Conservation (phyloP, 2,888 invertebrate genomes). For the Globia sparganii region DNA sequence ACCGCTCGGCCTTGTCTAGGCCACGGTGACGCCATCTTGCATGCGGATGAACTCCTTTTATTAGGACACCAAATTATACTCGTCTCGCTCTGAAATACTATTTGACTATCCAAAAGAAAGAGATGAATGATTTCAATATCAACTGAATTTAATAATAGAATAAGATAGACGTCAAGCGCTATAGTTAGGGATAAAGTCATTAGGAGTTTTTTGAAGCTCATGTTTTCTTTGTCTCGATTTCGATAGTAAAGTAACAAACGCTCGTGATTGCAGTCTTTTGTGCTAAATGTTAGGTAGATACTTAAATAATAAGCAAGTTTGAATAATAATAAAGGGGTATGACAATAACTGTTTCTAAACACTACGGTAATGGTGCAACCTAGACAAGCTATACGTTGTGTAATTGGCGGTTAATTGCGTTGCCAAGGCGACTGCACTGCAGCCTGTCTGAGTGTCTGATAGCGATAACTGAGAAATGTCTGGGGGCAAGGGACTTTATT, state of each 20-base stretch:
- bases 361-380: conserved; percentile 59
- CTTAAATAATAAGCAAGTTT: conserved; percentile 49
- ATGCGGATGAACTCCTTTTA: conserved; percentile 86
- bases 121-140: conserved; percentile 70
- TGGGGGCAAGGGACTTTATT: conserved; percentile 83
- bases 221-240: conserved; percentile 61
- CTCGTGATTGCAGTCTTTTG: conserved; percentile 30
- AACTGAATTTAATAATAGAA: conserved; percentile 77
- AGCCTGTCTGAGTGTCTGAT: conserved; percentile 72
- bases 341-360: conserved; percentile 63
- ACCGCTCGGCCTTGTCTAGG: conserved; percentile 90
- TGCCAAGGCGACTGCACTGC: conserved; percentile 77
- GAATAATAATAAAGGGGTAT: conserved; percentile 48
- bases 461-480: conserved; percentile 79
- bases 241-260: conserved; percentile 18
- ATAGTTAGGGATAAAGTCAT: conserved; percentile 52
- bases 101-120: conserved; percentile 66
- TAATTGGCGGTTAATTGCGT: conserved; percentile 81
- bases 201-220: conserved; percentile 50
- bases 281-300: conserved; percentile 25
- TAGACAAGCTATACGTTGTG: conserved; percentile 73
- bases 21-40: conserved; percentile 89
- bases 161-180: conserved; percentile 68
- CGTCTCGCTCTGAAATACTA: conserved; percentile 77
- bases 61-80: conserved; percentile 81